Conservation (phyloP, 2,113 vertebrate genomes). For the Alethe diademata region DNA sequence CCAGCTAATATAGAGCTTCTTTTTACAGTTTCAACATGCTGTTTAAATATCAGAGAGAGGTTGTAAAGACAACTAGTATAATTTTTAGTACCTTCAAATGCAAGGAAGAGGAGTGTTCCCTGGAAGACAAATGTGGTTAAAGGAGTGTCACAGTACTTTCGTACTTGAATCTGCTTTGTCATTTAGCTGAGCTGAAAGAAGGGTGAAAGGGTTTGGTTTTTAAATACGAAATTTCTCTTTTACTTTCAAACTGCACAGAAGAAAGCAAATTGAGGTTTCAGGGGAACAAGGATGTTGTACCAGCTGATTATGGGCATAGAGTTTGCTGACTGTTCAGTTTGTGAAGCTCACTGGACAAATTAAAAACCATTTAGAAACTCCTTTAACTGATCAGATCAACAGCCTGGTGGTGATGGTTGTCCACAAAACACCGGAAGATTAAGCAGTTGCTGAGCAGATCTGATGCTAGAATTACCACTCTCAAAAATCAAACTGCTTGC, state of each 20-base stretch:
- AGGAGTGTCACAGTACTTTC: background rate
- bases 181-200: background rate
- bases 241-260: background rate
- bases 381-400: background rate
- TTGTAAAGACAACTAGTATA: background rate
- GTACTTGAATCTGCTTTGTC: background rate
- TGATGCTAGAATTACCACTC: background rate
- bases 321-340: background rate
- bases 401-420: background rate
- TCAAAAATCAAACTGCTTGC: background rate
- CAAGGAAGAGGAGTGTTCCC: background rate
- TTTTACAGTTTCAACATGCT: background rate
- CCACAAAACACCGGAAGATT: background rate
- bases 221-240: background rate
- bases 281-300: background rate
- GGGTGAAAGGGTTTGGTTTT: background rate
- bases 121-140: background rate
- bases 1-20: background rate
- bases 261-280: background rate
- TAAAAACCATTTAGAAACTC: background rate
- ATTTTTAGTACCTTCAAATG: background rate
- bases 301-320: rapidly evolving
- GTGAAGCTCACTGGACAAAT: background rate
- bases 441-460: background rate
- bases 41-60: background rate